Base-by-base conservation (phyloP, 2,797 vertebrate species). In the Poecilia velifera region DNA sequence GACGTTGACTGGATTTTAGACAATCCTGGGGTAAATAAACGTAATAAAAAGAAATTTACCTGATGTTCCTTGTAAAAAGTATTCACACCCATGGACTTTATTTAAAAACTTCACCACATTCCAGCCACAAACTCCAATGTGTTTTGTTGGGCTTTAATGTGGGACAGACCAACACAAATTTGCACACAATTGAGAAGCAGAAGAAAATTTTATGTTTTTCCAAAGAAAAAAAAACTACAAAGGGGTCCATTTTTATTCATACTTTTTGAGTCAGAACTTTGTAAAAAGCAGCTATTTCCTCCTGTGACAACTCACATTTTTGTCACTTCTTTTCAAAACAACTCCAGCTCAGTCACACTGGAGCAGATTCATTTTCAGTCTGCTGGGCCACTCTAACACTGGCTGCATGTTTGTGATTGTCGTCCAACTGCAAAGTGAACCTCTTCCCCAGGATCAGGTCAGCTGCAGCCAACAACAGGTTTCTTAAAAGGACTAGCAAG, bases 1-100 rank as follows among this genome's bases (percentile, higher is more conserved):
- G 34, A 66, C 0, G 1, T 20, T 39, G 62, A 22, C 18, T 66
- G 34, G 34, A 66, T 22, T 39, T 66, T 8, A 66, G 14, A 39
- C 34, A 66, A 39, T 66, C 62, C 6, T 36, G 31, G 3, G 3
- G 31, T 64, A 36, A 64, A 36, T 62, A 64, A 20, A 64, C 73
- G 28, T 79, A 80, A 79, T 13, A 57, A 28, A 13, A 22, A 7
- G 41, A 6, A 20, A 9, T 47, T 55, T 64, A 74, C 78, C 46
- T 3, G 20, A 51, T 4, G 28, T 4, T n/a, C 28, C 57, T 62
- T 31, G n/a, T 16, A 34, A 62, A 34, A 62, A 34, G 6, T 62
- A 62, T 34, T 34, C 28, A 62, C 57, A 62, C 34, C 31, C 62
- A 3, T 39, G 18, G 18, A 10, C 34, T 36, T 22, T 39, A 64